These are phyloP conservation scores for Drosophila rellima DNA, from an alignment of 2,888 invertebrate species.

Conservation along the genomic window DNA sequence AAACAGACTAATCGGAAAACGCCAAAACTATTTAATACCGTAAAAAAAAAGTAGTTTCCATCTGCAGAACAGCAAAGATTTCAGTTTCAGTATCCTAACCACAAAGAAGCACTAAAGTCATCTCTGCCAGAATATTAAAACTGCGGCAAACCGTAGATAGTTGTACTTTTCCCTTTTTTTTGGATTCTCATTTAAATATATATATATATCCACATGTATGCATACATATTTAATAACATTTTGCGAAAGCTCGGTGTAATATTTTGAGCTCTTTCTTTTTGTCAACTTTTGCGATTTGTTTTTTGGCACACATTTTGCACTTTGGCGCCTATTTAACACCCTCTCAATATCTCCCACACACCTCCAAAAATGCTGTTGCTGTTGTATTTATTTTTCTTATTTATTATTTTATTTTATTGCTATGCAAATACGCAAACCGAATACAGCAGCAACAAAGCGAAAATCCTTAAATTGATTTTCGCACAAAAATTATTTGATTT, in stretches of 20 bases:
- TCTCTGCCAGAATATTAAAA: constrained; percentile 16
- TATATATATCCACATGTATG: constrained; percentile 51
- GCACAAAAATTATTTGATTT: constrained; percentile 75
- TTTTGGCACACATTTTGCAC: constrained; percentile 66
- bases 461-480: constrained; percentile 79
- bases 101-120: neutral
- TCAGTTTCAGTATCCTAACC: neutral
- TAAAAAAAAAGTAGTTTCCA: neutral
- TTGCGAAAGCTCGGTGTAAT: constrained; percentile 63
- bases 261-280: constrained; percentile 41
- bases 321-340: constrained; percentile 46
- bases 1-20: no score
- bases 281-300: constrained; percentile 44
- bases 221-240: constrained; percentile 74
- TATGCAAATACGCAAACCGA: constrained; percentile 63
- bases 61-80: neutral
- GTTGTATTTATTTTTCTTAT: constrained; percentile 4
- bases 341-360: neutral
- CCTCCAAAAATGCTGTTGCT: constrained; percentile 10
- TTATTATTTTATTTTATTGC: constrained; percentile 50
- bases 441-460: constrained; percentile 21
- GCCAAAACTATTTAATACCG: neutral
- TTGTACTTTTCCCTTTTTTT: neutral
- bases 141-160: constrained; percentile 11
- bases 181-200: constrained; percentile 9